Evolutionary conservation across 2,797 vertebrate species (phyloP), one percentile per base, ranked within the genome.

Genomic region (Champsocephalus gunnari): DNA sequence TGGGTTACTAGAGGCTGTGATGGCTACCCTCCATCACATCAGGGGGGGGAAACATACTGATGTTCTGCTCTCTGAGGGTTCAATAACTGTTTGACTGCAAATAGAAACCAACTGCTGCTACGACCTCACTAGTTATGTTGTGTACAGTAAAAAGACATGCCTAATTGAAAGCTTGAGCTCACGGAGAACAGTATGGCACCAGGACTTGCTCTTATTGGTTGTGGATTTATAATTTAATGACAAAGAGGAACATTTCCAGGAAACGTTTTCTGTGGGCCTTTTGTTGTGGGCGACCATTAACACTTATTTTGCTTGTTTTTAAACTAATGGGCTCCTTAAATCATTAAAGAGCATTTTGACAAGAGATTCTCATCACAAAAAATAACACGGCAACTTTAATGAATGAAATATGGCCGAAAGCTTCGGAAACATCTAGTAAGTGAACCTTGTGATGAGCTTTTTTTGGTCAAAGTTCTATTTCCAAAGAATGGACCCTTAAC

Each of bases 1-100:
- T 76, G 84, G 77, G 73, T 71, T 49, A 68, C 17, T 5, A 54
- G 48, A 64, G 65, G 47, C 28, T 53, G 47, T n/a, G 10, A 6
- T 9, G 63, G 66, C 58, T 13, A 3, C 8, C 34, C 16, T 9
- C 58, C 3, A 16, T 61, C 47, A 55, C 28, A 71, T 21, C 50
- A 12, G 41, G 9, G 44, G n/a, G 1, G 12, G 32, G 2, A 11
- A 3, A 3, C 3, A 43, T 41, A 16, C 55, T 61, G 44, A 16
- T 47, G 53, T 38, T 56, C 44, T 62, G 57, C 59, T 69, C 47
- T 55, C 66, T 63, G n/a, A 9, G 24, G 21, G 9, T 43, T 5
- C 12, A 66, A 50, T 49, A 32, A 9, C 24, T 54, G 6, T 66
- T 14, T 60, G 55, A 32, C 38, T 9, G 17, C 11, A 53, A 58